These are phyloP conservation scores for Axinella damicornis DNA, from an alignment of 37 sponge, comb jelly and placozoan species.

Conservation along the genomic window DNA sequence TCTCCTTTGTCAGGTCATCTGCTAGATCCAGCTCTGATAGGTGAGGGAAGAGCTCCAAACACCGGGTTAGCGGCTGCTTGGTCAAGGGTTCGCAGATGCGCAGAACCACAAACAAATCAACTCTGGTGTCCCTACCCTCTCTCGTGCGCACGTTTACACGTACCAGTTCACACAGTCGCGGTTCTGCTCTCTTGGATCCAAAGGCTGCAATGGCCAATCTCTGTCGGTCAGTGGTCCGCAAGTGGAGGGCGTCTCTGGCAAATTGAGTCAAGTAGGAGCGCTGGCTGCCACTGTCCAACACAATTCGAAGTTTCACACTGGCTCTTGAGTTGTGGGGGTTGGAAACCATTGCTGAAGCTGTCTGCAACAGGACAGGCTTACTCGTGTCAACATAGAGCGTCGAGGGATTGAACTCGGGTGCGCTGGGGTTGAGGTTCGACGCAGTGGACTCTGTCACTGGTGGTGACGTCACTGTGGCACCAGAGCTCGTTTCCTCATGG, in stretches of 20 bases:
- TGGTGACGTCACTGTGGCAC: neutral
- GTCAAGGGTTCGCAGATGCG: slow-evolving; percentile 31
- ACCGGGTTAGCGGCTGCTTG: slow-evolving; percentile 13
- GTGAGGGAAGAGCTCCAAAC: slow-evolving; percentile 16
- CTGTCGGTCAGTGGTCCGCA: slow-evolving; percentile 13
- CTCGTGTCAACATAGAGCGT: neutral
- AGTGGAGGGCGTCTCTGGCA: slow-evolving; percentile 16
- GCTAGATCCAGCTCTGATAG: slow-evolving; percentile 19
- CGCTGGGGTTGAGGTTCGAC: slow-evolving; percentile 26
- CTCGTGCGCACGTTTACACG: slow-evolving; percentile 12
- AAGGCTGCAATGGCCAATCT: slow-evolving; percentile 41
- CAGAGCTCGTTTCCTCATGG: neutral
- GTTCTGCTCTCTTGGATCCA: slow-evolving; percentile 31
- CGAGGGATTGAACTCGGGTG: slow-evolving; percentile 29
- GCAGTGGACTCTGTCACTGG: slow-evolving; percentile 9
- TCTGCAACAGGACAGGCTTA: neutral
- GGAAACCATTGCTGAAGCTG: neutral
- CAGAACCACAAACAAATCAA: slow-evolving; percentile 27
- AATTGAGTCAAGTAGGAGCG: slow-evolving; percentile 42
- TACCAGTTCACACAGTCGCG: slow-evolving; percentile 36
- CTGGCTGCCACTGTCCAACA: slow-evolving; percentile 48
- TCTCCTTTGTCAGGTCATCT: neutral
- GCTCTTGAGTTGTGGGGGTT: slow-evolving; percentile 28
- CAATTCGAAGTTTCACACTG: slow-evolving; percentile 13
- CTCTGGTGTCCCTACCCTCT: neutral